These are phyloP conservation scores for Ficedula albicollis DNA, from an alignment of 2,797 vertebrate species.

Conservation along the genomic window DNA sequence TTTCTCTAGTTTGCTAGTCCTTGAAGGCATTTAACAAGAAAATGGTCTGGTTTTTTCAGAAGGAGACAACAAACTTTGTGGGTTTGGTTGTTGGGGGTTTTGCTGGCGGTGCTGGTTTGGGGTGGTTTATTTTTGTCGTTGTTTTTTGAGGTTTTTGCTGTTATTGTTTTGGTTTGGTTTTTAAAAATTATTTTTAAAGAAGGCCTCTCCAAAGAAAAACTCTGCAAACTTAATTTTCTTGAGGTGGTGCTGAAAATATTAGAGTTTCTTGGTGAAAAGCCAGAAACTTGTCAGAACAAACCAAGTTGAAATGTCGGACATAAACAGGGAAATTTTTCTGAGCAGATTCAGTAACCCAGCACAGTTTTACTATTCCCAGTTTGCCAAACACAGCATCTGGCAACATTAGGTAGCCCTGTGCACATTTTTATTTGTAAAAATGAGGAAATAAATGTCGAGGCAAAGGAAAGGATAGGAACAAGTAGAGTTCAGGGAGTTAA, in stretches of 20 bases:
- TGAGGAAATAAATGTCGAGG: background rate
- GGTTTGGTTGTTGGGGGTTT: background rate
- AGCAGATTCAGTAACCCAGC: background rate
- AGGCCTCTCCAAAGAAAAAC: background rate
- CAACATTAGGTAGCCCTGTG: background rate
- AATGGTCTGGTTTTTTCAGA: background rate
- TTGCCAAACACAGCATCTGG: background rate
- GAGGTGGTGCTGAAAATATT: background rate
- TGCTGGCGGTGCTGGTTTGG: background rate
- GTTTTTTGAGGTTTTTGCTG: background rate
- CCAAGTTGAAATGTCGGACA: background rate
- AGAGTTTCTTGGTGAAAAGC: background rate
- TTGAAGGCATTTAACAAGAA: background rate
- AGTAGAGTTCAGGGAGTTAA: background rate
- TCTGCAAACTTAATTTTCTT: background rate
- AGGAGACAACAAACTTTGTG: background rate
- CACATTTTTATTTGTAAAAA: background rate
- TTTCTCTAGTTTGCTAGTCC: background rate
- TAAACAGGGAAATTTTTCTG: background rate
- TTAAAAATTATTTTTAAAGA: background rate
- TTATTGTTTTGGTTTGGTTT: background rate
- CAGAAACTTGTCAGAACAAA: slow-evolving; percentile 1
- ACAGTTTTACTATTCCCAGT: background rate
- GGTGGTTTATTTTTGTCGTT: no score
- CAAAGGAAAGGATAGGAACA: background rate